These are phyloP conservation scores for Calameuta pallipes DNA, from an alignment of 2,888 invertebrate genomes.

Conservation along the genomic window DNA sequence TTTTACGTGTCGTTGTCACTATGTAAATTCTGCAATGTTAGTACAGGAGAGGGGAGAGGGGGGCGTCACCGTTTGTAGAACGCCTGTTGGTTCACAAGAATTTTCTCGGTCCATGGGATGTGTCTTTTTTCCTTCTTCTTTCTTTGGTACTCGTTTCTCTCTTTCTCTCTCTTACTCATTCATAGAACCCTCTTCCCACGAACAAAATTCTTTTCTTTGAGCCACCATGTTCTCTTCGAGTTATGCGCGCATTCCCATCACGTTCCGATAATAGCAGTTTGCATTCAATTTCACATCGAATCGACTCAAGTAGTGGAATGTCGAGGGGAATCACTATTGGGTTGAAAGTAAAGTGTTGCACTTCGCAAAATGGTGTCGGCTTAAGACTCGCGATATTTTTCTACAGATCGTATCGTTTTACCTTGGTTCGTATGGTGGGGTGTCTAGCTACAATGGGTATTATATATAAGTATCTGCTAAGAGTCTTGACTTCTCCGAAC, in stretches of 20 bases:
- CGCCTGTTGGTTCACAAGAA: background rate
- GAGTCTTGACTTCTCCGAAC: background rate
- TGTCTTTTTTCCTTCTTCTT: background rate
- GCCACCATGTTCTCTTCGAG: background rate
- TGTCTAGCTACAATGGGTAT: background rate
- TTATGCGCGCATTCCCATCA: constrained; percentile 34
- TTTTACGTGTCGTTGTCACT: background rate
- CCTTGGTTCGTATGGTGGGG: background rate
- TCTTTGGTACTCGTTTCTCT: background rate
- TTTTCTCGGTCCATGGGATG: background rate
- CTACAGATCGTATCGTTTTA: background rate
- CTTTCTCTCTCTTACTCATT: background rate
- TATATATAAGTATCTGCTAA: background rate
- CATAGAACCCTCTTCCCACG: background rate
- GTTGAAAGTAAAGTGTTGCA: background rate
- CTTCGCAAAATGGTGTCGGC: background rate
- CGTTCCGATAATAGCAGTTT: constrained; percentile 41
- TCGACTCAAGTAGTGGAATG: constrained; percentile 9
- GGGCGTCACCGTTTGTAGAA: background rate
- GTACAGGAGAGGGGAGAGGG: background rate
- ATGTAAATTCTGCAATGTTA: background rate
- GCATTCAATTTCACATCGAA: constrained; percentile 39
- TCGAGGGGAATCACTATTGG: background rate
- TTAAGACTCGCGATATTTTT: background rate
- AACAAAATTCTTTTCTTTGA: background rate